Evolutionary conservation across 2,888 invertebrate genomes (phyloP), one percentile per base, ranked within the genome.

Genomic region (Atherix ibis): DNA sequence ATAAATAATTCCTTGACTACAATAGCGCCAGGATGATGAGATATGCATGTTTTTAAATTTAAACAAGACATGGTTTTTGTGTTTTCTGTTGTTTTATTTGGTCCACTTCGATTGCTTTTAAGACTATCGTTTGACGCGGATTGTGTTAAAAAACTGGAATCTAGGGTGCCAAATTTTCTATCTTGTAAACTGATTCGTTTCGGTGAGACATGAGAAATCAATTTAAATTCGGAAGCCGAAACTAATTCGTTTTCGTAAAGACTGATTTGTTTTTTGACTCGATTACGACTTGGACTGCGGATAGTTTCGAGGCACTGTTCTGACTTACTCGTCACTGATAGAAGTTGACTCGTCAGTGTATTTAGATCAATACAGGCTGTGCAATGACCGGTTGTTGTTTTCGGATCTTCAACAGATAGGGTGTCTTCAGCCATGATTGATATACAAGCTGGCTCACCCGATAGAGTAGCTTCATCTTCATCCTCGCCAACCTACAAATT

Each of bases 401-500:
- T n/a, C n/a, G n/a, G n/a, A n/a, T n/a, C n/a, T n/a, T n/a, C n/a
- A n/a, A n/a, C n/a, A n/a, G n/a, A n/a, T n/a, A n/a, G n/a, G n/a
- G n/a, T n/a, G n/a, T 26, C 26, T 5, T 26, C 26, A 27, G 18
- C 27, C 14, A 18, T 15, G 8, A 32, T 12, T 6, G 59, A 31
- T 5, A 56, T 45, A 49, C 62, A 64, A 1, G 65, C 62, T n/a
- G n/a, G n/a, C n/a, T 69, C 71, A 13, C 58, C 60, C 26, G 71
- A 70, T 10, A 71, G 48, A 0, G 71, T 71, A 36, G 68, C 68
- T 40, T 71, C 71, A 37, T 71, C 71, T 45, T 62, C 61, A 6
- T 69, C 70, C 10, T 68, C 62, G 10, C 44, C 65, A 40, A 62
- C 62, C 63, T 62, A 48, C 24, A 43, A 34, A 15, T 10, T 28